phyloP scores from a whole-genome alignment of 2,888 invertebrate species.

The Eupeodes latifasciatus region DNA sequence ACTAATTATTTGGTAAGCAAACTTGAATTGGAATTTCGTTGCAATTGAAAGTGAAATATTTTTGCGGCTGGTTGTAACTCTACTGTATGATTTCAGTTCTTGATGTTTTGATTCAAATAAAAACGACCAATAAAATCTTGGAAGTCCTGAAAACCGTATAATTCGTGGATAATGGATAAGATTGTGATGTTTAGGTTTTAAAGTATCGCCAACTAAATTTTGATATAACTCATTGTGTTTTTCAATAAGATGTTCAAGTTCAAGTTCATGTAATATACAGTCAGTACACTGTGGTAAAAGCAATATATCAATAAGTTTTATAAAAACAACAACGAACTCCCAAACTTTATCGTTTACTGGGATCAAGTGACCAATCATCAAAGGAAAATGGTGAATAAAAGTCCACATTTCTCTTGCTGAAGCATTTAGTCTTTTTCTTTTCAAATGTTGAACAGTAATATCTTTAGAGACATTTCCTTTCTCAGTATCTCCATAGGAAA shows the following conservation, averaged over 20 bases:
- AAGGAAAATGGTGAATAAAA: conserved; percentile 63
- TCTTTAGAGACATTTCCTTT: conserved; percentile 59
- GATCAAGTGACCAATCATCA: conserved; percentile 68
- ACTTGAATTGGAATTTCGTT: conserved; percentile 38
- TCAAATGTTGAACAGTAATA: conserved; percentile 37
- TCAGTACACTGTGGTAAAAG: conserved; percentile 42
- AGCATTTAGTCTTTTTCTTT: conserved; percentile 53
- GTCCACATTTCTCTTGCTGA: conserved; percentile 75
- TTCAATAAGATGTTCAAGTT: conserved; percentile 26
- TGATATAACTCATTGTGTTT: conserved; percentile 40
- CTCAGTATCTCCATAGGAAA: conserved; percentile 71
- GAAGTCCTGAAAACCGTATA: conserved; percentile 38
- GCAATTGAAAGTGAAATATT: conserved; percentile 28
- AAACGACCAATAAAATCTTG: conserved; percentile 32
- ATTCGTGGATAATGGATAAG: conserved; percentile 35
- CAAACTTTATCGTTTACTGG: conserved; percentile 60
- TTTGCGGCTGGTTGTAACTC: conserved; percentile 22
- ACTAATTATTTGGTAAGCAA: conserved; percentile 3
- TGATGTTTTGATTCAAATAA: conserved; percentile 34
- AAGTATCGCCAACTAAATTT: conserved; percentile 26
- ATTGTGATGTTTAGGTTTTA: conserved; percentile 44
- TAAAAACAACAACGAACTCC: conserved; percentile 44
- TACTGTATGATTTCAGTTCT: conserved; percentile 34
- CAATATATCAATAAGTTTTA: conserved; percentile 46
- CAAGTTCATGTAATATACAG: conserved; percentile 20